Evolutionary conservation across 2,113 vertebrate genomes (phyloP).

Genomic region (Phoenicopterus ruber): DNA sequence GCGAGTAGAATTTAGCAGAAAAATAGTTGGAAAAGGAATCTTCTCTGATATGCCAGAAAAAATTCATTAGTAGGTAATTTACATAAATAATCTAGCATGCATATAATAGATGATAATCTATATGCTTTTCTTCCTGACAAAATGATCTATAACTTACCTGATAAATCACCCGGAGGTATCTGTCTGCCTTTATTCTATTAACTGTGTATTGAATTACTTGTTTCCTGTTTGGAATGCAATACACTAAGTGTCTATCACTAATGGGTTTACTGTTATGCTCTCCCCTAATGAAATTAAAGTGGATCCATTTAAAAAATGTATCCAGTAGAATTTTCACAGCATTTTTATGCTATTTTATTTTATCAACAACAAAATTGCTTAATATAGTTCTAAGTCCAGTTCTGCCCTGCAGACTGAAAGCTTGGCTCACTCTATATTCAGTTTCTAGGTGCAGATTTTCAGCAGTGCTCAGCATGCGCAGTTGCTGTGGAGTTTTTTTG

Average conservation of each 20-base stretch:
- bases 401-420: not conserved
- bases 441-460: not conserved
- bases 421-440: not conserved
- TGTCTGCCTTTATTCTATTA: conserved; percentile 21
- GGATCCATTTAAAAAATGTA: not conserved
- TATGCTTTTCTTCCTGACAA: not conserved
- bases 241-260: not conserved
- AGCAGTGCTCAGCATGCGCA: not conserved
- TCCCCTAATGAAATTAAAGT: not conserved
- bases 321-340: not conserved
- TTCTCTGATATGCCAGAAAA: not conserved
- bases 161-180: not conserved
- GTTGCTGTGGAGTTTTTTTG: not conserved
- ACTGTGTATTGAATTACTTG: conserved; percentile 8
- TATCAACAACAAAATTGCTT: not conserved
- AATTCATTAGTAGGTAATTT: not conserved
- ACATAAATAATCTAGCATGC: not conserved
- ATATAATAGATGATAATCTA: not conserved
- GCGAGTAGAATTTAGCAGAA: not conserved
- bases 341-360: not conserved
- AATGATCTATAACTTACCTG: not conserved
- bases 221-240: conserved; percentile 9
- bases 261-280: not conserved
- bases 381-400: not conserved
- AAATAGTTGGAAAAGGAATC: not conserved